Percentiles rank a stretch among this genome's conserved stretches.
phyloP scores from a whole-genome alignment of 1,140 invertebrate genomes.

The Scylla paramamosain region DNA sequence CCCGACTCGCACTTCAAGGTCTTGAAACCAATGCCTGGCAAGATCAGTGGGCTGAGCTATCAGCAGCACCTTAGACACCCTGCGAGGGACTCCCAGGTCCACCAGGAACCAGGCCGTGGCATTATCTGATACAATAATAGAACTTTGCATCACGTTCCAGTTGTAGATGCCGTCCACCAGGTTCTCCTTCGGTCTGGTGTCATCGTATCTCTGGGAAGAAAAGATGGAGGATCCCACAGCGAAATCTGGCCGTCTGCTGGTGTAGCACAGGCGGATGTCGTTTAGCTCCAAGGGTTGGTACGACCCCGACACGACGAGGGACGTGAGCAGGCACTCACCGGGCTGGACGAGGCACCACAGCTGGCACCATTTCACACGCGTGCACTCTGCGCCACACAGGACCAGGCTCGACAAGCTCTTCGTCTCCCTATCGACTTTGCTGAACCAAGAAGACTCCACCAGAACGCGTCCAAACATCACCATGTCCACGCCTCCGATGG shows the following conservation, averaged over 20 bases:
- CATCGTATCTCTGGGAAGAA: background rate
- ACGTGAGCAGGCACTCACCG: background rate
- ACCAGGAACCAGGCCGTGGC: background rate
- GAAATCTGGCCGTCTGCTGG: background rate
- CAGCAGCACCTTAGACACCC: background rate
- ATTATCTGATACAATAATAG: background rate
- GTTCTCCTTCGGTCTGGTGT: background rate
- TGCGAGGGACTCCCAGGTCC: background rate
- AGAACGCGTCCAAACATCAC: background rate
- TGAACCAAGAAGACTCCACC: constrained; percentile 33
- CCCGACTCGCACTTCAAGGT: background rate
- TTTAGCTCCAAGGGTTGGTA: background rate
- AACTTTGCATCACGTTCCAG: too few relatives aligned
- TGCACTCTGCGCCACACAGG: background rate
- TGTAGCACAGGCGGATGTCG: background rate
- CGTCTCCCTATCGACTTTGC: background rate
- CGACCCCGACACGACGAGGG: constrained; percentile 7
- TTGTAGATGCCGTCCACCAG: background rate
- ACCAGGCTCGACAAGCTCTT: background rate
- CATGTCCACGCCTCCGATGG: too few relatives aligned
- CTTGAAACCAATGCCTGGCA: background rate
- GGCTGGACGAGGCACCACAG: background rate
- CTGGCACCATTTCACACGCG: background rate
- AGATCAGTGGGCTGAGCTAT: background rate
- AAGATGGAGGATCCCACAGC: background rate